Base-by-base conservation (phyloP, 1,140 invertebrate species). In the Papilio polyxenes region DNA sequence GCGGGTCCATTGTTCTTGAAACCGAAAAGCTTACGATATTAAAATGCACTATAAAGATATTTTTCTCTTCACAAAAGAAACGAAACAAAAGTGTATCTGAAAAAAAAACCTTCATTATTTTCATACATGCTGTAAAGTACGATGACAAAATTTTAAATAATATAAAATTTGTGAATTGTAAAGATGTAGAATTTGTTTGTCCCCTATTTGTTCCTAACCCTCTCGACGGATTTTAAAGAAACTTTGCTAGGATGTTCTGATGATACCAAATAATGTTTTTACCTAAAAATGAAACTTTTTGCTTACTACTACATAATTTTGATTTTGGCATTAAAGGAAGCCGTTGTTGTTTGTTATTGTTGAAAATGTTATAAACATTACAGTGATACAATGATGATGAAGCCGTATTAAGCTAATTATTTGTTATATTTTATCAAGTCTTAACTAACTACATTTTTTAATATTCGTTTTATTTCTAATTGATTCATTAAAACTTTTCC, bases 401-500 rank as follows among this genome's bases (percentile, higher is more conserved):
- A 31, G 51, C 4, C 3, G 15, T 53, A 7, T 17, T 17, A 53
- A 17, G 15, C 51, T 7, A 17, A 20, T 69, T 10, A 31, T 69
- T 31, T 69, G 23, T 11, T 9, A 23, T 8, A 65, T 17, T 65
- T 23, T 17, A 65, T 10, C 23, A 65, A 65, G 49, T 51, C 13
- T 0, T 23, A n/a, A n/a, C n/a, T n/a, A n/a, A n/a, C n/a, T n/a
- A n/a, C n/a, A 5, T 69, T 31, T 13, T 31, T 31, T 31, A 31
- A 10, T 20, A 69, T 69, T 69, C 8, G 0, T 31, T 65, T 69
- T 37, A 15, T 77, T 37, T 56, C 23, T 77, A 77, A 77, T 53
- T 77, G 75, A 56, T 77, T 77, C 75, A 77, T 77, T 77, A 77
- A 77, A 77, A 77, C 48, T 23, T 77, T 77, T 13, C 20, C 48